Evolutionary conservation across 2,113 vertebrate genomes (phyloP), one percentile per base, ranked within the genome.

Genomic region (Brachionichthys hirsutus): DNA sequence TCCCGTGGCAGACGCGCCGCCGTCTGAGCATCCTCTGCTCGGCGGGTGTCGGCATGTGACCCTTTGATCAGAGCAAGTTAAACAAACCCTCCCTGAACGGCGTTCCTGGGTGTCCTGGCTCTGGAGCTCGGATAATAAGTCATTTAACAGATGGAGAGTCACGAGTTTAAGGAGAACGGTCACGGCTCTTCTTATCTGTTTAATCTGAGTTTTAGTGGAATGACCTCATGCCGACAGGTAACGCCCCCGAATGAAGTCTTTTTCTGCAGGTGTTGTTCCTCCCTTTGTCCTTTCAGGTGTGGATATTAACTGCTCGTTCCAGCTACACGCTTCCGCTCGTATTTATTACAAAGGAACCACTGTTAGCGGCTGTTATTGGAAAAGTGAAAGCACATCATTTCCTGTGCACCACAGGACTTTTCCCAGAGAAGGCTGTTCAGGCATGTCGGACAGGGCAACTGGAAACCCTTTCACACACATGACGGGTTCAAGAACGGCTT

Each of bases 51-150:
- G 43, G 30, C 73, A 48, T 69, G 67, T 73, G 73, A 80, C 53
- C 65, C 57, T 81, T 72, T 84, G 81, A 85, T 83, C 79, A 75
- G 52, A 44, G 18, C 57, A 50, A 74, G 64, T 58, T 75, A 85
- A 82, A 87, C 76, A 85, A 75, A 75, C 71, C 77, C 52, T 77
- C 24, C 48, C 34, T 57, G 50, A 54, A 60, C 57, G 71, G 75
- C 74, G 66, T 51, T 43, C 48, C 62, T 75, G 67, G 71, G 60
- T 61, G 78, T 73, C 77, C 78, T 85, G 72, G 50, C 71, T 74
- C 58, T 19, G 60, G 18, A 44, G 48, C 64, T 61, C 61, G 45
- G 64, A 43, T 75, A 67, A 72, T 69, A 67, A 76, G 73, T 63
- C 53, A 60, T 34, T 15, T 41, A 80, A 69, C 66, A 73, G 53